Evolutionary conservation across 2,888 invertebrate genomes (phyloP).

Genomic region (Pasiphila rectangulata): DNA sequence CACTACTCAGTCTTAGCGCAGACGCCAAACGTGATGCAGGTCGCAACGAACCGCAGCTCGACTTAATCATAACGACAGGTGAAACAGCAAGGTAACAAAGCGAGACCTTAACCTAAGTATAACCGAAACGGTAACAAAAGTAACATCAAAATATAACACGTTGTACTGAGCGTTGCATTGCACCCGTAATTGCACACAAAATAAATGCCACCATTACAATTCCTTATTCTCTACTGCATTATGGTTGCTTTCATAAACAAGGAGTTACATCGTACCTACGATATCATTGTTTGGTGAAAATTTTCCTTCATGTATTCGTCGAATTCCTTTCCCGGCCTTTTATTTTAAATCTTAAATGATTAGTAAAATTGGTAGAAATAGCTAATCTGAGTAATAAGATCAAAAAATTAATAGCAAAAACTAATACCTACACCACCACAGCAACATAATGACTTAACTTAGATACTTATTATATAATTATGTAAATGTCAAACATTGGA

Average conservation of each 20-base stretch:
- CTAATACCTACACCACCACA: background rate
- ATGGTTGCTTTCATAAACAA: too few species aligned
- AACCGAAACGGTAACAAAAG: conserved; percentile 1
- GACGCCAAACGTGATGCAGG: background rate
- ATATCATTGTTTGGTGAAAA: too few species aligned
- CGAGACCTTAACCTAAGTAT: background rate
- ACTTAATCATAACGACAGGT: background rate
- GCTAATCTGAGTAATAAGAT: background rate
- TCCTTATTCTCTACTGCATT: too few species aligned
- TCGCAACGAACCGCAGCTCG: background rate
- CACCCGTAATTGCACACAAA: too few species aligned
- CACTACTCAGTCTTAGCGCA: background rate
- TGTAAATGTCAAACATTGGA: conserved; percentile 25
- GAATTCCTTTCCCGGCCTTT: too few species aligned
- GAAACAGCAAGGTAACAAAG: background rate
- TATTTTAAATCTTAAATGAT: too few species aligned
- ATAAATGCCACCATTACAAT: too few species aligned
- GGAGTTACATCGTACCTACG: too few species aligned
- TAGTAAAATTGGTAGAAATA: background rate
- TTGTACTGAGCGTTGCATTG: background rate
- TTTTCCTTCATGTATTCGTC: too few species aligned
- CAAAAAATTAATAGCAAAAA: background rate
- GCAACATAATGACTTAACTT: background rate
- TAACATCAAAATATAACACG: background rate
- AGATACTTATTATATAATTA: conserved; percentile 10